Evolutionary conservation across 2,113 vertebrate species (phyloP), one percentile per base, ranked within the genome.

Genomic region (Xerus inauris): DNA sequence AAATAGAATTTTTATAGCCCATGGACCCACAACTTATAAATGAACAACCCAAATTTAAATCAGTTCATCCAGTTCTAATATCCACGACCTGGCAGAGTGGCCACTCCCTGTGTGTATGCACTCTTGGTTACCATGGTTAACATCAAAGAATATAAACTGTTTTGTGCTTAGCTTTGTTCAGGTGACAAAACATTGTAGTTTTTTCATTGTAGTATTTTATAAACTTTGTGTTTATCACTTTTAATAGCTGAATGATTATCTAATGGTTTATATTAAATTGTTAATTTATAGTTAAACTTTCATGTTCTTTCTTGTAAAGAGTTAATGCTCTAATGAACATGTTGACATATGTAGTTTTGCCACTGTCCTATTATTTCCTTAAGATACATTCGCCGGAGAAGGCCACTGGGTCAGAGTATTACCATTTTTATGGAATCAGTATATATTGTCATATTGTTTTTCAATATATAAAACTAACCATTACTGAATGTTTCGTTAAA

Each of bases 201-300:
- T 89, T 93, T 72, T 91, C 28, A 54, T n/a, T 69, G 24, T 85
- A n/a, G n/a, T 87, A 90, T 91, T 81, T 59, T 65, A 67, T 22
- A 24, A 19, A 0, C 0, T 90, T 85, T 86, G 76, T 49, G 42
- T 85, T 90, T 76, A 62, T 77, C 47, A 79, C 30, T 84, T 91
- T 96, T 73, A 82, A 85, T 28, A 73, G 47, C 1, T 24, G 5
- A 22, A 59, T 71, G 71, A 69, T 92, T 67, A 28, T 12, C 35
- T 79, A 88, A 75, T 82, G n/a, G 90, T 89, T 95, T 59, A 51
- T 75, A 87, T 76, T 89, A 73, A 87, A 62, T 49, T 89, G 87
- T 84, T 40, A 89, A 96, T 24, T 32, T 45, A 7, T 69, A 72
- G 47, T 85, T 79, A 57, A 92, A 49, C 73, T 87, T 20, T 84